phyloP scores from a whole-genome alignment of 1,140 invertebrate genomes.

The Trinorchestia longiramus region DNA sequence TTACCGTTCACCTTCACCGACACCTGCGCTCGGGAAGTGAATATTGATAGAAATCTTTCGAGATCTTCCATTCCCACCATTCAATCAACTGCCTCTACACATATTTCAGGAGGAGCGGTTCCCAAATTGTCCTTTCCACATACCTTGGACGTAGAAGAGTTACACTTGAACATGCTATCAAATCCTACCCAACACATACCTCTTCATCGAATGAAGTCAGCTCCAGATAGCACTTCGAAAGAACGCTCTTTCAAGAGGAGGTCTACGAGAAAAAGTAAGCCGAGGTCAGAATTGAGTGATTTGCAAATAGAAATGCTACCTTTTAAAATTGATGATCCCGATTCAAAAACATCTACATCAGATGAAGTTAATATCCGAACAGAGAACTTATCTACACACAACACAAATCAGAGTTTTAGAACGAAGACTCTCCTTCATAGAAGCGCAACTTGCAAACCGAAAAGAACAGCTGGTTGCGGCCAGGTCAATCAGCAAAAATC shows the following conservation, averaged over 20 bases:
- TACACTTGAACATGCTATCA: not conserved
- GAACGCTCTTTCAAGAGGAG: not conserved
- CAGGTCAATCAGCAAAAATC: not conserved
- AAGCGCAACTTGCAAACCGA: constrained; percentile 12
- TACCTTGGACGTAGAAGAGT: not conserved
- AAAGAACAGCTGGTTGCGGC: not conserved
- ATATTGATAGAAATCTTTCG: not conserved
- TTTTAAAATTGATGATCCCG: constrained; percentile 37
- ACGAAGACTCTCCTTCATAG: not conserved
- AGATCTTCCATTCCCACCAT: not conserved
- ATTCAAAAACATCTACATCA: not conserved
- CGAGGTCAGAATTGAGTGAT: not conserved
- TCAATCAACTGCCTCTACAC: not conserved
- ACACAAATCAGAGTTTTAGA: not conserved
- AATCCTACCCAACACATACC: not conserved
- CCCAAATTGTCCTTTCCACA: not conserved
- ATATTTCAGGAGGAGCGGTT: not conserved
- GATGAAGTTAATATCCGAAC: not conserved
- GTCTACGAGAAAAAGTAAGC: not conserved
- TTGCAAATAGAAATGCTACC: constrained; percentile 34
- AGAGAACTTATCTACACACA: not conserved
- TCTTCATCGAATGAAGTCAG: constrained; percentile 12
- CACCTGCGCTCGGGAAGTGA: not conserved
- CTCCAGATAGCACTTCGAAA: not conserved
- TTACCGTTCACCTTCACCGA: constrained; percentile 44